A percentile compares a stretch with the other conserved stretches of the same genome.
These are phyloP conservation scores for Drosophila nigricruria DNA, from an alignment of 2,888 invertebrate genomes.

Conservation along the genomic window DNA sequence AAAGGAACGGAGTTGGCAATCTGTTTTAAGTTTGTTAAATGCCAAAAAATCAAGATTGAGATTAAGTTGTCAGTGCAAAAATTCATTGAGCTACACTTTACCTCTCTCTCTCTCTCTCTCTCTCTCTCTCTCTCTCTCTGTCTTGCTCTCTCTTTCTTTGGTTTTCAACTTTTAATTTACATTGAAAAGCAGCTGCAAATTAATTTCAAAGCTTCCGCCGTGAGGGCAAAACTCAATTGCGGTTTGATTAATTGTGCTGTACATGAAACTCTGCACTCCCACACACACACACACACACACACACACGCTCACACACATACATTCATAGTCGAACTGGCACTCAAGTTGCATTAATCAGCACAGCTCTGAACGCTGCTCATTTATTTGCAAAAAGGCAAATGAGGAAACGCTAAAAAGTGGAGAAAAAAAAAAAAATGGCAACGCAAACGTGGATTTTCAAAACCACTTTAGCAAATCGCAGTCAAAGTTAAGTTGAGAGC, in stretches of 20 bases:
- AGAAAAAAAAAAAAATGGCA: slow-evolving; percentile 23
- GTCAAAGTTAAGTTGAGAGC: slow-evolving; percentile 58
- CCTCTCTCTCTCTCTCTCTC: not conserved
- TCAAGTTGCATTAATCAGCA: slow-evolving; percentile 74
- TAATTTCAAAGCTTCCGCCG: slow-evolving; percentile 57
- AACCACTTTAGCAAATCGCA: slow-evolving; percentile 68
- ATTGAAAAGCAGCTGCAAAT: slow-evolving; percentile 58
- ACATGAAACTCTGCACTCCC: slow-evolving; percentile 31
- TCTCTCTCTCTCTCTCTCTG: not conserved
- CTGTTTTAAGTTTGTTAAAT: slow-evolving; percentile 76
- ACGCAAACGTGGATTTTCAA: slow-evolving; percentile 45
- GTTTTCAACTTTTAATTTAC: slow-evolving; percentile 63
- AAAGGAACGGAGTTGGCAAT: slow-evolving; percentile 45
- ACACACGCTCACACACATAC: slow-evolving; percentile 9
- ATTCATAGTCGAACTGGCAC: slow-evolving; percentile 52
- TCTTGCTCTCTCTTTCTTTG: not conserved
- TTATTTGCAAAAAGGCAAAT: slow-evolving; percentile 73
- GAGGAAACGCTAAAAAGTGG: slow-evolving; percentile 41
- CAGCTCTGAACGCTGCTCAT: slow-evolving; percentile 70
- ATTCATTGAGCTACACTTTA: slow-evolving; percentile 16
- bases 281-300: slow-evolving; percentile 18
- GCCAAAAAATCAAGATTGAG: slow-evolving; percentile 67
- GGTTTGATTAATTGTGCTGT: slow-evolving; percentile 72
- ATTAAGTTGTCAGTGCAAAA: slow-evolving; percentile 36
- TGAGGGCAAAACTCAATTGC: slow-evolving; percentile 60